Evolutionary conservation across 37 sponge, comb jelly and placozoan genomes (phyloP), one percentile per base, ranked within the genome.

Genomic region (Cladorhizidae sp.): DNA sequence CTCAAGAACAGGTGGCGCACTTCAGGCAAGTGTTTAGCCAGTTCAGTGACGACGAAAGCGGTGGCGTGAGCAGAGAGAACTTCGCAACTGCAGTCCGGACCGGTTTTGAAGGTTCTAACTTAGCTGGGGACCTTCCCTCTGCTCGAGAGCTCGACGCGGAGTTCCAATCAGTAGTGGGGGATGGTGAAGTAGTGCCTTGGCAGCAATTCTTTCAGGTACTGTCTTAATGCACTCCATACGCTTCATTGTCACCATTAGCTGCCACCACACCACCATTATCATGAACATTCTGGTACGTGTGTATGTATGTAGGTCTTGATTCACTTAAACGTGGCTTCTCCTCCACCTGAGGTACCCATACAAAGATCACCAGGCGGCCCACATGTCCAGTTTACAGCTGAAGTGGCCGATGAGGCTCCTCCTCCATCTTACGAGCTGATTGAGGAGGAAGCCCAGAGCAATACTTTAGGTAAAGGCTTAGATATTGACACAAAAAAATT

Each of bases 201-300:
- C 80, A 83, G 40, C 84, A 78, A 50, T 89, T 89, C 63, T 89
- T 89, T 58, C 89, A 89, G 70, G 89, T 89, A 58, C 22, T 59
- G 61, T 5, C 49, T 45, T 45, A 12, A 45, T 45, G 49, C n/a
- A 45, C 49, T 45, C 9, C 49, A 6, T 18, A 3, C 43, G 25
- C 3, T 3, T 41, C 63, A 61, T 61, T n/a, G n/a, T n/a, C n/a
- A n/a, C n/a, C n/a, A 21, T 15, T 18, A 55, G 18, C n/a, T n/a
- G n/a, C 49, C 49, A 45, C 9, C 49, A 45, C 49, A 45, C 49
- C n/a, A n/a, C n/a, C n/a, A n/a, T n/a, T n/a, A n/a, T n/a, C n/a
- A n/a, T n/a, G 9, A 45, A 45, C 5, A 45, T 9, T 12, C 49
- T 9, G 9, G 5, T 9, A 45, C 49, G 5, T 45, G 8, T 45